These are phyloP conservation scores for Glyptemys insculpta DNA, from an alignment of 2,797 vertebrate genomes.

Conservation along the genomic window DNA sequence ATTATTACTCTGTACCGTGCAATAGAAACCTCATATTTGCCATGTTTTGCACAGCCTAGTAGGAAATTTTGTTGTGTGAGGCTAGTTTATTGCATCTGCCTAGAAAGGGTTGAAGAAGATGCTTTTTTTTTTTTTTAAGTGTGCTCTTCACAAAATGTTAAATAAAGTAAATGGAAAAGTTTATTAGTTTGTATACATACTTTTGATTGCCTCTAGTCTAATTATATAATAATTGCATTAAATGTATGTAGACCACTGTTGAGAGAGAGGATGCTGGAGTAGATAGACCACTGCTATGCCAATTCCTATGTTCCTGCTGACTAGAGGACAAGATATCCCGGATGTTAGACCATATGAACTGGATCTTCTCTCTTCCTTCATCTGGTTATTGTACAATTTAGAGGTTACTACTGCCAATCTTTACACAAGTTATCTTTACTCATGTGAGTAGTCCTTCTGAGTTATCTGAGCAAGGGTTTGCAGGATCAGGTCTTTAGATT, in stretches of 20 bases:
- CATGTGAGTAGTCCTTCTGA: neutral
- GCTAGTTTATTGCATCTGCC: neutral
- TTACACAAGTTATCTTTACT: neutral
- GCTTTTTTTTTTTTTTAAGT: neutral
- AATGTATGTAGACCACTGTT: neutral
- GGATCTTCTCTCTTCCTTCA: neutral
- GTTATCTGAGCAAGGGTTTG: neutral
- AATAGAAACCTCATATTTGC: neutral
- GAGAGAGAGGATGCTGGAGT: neutral
- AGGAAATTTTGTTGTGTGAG: neutral
- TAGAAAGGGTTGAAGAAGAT: neutral
- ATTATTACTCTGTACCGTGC: neutral
- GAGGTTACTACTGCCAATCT: neutral
- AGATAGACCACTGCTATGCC: neutral
- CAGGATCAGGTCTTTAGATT: neutral
- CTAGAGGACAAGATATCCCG: accelerated
- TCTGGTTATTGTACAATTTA: neutral
- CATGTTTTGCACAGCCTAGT: accelerated
- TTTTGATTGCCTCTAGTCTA: neutral
- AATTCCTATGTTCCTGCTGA: neutral
- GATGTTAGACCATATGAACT: accelerated
- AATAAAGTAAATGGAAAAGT: neutral
- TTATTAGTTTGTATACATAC: neutral
- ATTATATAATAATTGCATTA: neutral
- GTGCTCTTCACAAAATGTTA: neutral